A percentile compares a stretch with the other conserved stretches of the same genome.
phyloP scores from a whole-genome alignment of 1,140 invertebrate genomes.

The Papilio machaon region DNA sequence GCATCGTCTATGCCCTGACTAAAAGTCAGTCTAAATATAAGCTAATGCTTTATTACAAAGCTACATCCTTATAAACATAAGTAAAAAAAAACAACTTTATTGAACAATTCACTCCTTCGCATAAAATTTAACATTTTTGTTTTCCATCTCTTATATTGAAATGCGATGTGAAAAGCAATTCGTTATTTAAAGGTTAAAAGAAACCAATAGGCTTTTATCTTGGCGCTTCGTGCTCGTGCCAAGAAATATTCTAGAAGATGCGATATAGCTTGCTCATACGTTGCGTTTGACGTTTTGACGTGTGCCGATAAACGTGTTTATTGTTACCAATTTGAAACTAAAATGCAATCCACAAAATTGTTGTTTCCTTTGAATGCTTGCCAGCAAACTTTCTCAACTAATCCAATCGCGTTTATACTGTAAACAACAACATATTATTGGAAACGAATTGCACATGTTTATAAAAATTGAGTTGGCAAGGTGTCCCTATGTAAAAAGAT shows the following conservation, averaged over 20 bases:
- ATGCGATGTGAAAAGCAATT: background rate
- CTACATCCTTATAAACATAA: no score
- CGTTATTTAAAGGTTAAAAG: constrained; percentile 6
- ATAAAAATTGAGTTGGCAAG: constrained; percentile 26
- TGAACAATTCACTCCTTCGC: background rate
- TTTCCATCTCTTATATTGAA: background rate
- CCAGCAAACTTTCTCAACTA: constrained; percentile 27
- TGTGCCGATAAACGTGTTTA: constrained; percentile 34
- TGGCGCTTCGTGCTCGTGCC: background rate
- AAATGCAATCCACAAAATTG: constrained; percentile 35
- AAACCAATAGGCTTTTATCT: constrained; percentile 5
- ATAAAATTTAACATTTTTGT: background rate
- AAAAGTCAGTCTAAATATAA: no score
- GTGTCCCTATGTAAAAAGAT: background rate
- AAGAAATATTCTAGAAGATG: constrained; percentile 28
- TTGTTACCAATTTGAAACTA: constrained; percentile 37
- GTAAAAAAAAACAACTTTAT: no score
- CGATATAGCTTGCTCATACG: constrained; percentile 27
- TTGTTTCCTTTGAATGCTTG: constrained; percentile 35
- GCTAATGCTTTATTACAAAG: no score
- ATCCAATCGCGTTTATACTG: constrained; percentile 28
- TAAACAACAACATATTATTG: constrained; percentile 30
- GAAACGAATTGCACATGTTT: constrained; percentile 9
- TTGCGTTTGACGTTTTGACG: constrained; percentile 34
- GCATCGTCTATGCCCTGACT: no score